Evolutionary conservation across 1,140 invertebrate genomes (phyloP).

Genomic region (Manduca sexta): DNA sequence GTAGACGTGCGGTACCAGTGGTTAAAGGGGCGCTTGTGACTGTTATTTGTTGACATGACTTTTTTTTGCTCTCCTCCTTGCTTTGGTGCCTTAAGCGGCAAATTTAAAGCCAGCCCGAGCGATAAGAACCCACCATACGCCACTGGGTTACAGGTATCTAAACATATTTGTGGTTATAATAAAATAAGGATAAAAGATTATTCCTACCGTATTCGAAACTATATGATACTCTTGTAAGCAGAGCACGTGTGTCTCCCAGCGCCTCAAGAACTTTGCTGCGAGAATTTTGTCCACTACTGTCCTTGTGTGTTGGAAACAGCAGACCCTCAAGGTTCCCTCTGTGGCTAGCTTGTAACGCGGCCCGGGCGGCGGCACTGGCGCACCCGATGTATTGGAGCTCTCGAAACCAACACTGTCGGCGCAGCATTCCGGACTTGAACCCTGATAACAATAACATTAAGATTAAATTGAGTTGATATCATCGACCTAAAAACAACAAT

Average conservation of each 20-base stretch:
- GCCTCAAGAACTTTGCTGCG: constrained; percentile 84
- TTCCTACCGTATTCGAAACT: constrained; percentile 83
- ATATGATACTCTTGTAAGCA: constrained; percentile 81
- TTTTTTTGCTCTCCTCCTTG: too few species aligned
- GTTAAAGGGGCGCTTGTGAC: too few species aligned
- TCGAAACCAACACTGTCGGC: constrained; percentile 55
- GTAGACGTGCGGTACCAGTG: too few species aligned
- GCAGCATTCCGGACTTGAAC: constrained; percentile 63
- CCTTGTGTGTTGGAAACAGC: constrained; percentile 85
- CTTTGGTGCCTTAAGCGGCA: too few species aligned
- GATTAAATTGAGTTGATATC: background rate
- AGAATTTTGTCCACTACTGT: constrained; percentile 89
- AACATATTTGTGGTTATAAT: too few species aligned
- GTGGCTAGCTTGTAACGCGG: constrained; percentile 84
- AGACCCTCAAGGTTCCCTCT: constrained; percentile 85
- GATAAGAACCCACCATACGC: too few species aligned
- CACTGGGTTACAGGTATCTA: too few species aligned
- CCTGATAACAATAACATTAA: constrained; percentile 29
- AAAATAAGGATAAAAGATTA: too few species aligned
- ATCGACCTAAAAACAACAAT: too few species aligned
- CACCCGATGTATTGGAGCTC: constrained; percentile 22
- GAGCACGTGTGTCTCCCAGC: constrained; percentile 87
- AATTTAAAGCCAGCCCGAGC: too few species aligned
- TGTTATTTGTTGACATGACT: too few species aligned
- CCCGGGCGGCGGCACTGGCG: constrained; percentile 73